A percentile compares a stretch with the other conserved stretches of the same genome.
Conservation (phyloP, 2,113 vertebrate genomes). For the Tetrax tetrax region DNA sequence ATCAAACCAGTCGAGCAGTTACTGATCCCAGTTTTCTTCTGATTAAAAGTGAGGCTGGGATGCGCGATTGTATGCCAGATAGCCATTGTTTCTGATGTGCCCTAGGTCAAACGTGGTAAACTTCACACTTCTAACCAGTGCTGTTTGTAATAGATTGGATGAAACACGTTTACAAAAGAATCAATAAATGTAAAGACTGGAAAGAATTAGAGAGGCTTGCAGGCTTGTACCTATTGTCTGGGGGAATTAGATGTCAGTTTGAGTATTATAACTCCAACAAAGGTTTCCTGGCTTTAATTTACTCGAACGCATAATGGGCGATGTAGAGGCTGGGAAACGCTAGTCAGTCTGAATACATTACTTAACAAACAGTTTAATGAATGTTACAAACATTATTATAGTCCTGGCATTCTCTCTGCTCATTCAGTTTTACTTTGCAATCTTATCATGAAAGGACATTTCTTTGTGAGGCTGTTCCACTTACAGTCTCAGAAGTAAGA, state of each 20-base stretch:
- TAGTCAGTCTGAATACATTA: slow-evolving; percentile 67
- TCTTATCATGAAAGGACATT: slow-evolving; percentile 5
- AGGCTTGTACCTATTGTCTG: slow-evolving; percentile 81
- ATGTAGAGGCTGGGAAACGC: slow-evolving; percentile 70
- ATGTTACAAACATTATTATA: slow-evolving; percentile 58
- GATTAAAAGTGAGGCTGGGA: slow-evolving; percentile 50
- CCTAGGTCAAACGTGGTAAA: slow-evolving; percentile 77
- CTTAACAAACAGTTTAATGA: slow-evolving; percentile 79
- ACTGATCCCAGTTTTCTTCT: slow-evolving; percentile 10
- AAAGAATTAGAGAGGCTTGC: slow-evolving; percentile 77
- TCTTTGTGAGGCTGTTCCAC: not conserved
- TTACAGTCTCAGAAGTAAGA: not conserved
- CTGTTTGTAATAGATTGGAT: slow-evolving; percentile 77
- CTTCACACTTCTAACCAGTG: slow-evolving; percentile 77
- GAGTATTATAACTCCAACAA: slow-evolving; percentile 81
- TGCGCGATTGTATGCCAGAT: not conserved
- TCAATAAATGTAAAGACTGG: slow-evolving; percentile 86
- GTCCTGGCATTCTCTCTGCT: slow-evolving; percentile 22
- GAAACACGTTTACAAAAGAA: slow-evolving; percentile 79
- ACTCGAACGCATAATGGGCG: slow-evolving; percentile 78
- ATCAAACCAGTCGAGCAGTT: slow-evolving; percentile 35
- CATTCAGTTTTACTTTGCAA: slow-evolving; percentile 29
- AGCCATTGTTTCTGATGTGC: slow-evolving; percentile 55
- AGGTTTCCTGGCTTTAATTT: slow-evolving; percentile 81
- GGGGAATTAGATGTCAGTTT: slow-evolving; percentile 84